These are phyloP conservation scores for Corvus cornix DNA, from an alignment of 2,113 vertebrate genomes.

Conservation along the genomic window DNA sequence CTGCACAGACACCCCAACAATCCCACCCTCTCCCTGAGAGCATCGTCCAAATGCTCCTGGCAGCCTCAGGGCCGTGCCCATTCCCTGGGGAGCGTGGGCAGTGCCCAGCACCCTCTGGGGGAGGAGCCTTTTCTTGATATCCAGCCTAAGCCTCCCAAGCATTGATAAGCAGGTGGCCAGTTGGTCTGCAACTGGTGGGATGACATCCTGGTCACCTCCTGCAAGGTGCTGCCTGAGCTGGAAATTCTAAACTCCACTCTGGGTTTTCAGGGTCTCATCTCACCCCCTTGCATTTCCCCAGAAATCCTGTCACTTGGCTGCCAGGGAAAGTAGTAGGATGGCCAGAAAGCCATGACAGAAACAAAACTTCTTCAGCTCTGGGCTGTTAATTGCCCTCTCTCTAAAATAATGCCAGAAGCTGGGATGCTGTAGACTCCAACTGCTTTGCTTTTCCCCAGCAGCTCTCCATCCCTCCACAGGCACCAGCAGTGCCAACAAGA, in stretches of 20 bases:
- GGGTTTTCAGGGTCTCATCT: not conserved
- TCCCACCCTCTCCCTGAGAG: not conserved
- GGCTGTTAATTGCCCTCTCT: not conserved
- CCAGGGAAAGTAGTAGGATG: not conserved
- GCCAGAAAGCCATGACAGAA: not conserved
- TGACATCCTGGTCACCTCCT: not conserved
- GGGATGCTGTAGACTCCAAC: not conserved
- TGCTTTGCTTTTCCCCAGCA: not conserved
- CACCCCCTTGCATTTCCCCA: fast-evolving
- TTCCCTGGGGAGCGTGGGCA: not conserved
- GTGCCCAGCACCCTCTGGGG: not conserved
- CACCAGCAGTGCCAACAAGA: not conserved
- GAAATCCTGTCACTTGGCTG: not conserved
- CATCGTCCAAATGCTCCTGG: fast-evolving
- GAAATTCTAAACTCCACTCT: not conserved
- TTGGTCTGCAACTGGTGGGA: not conserved
- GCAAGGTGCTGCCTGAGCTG: not conserved
- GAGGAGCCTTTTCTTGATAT: not conserved
- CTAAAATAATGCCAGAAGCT: not conserved
- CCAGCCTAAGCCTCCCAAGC: not conserved
- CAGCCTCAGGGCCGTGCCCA: not conserved
- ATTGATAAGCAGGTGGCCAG: not conserved
- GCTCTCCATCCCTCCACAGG: not conserved
- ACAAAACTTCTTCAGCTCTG: not conserved
- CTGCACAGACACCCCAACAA: not conserved